Percentiles rank a stretch among this genome's conserved stretches.
phyloP scores from a whole-genome alignment of 2,888 invertebrate genomes.

The Listrodromus nycthemerus region DNA sequence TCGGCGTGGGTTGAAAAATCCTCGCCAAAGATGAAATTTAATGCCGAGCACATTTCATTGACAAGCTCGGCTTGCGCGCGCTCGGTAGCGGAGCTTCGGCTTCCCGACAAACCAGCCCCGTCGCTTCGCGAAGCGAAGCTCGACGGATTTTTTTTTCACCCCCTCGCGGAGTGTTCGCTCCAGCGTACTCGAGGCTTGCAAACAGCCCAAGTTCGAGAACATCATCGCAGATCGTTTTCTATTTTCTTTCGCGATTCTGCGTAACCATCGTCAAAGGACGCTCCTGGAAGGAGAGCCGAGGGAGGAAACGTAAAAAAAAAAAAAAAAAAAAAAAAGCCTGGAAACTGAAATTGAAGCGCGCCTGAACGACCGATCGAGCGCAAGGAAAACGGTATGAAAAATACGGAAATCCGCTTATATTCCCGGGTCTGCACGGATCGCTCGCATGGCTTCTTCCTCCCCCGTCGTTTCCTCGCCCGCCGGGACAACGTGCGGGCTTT shows the following conservation, averaged over 20 bases:
- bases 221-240: not conserved
- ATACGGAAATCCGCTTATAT: constrained; percentile 60
- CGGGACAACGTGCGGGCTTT: not conserved
- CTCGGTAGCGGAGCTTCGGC: not conserved
- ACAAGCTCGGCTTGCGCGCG: not conserved
- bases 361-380: constrained; percentile 12
- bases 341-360: constrained; percentile 23
- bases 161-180: not conserved
- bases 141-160: not conserved
- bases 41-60: no score
- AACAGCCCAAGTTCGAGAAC: not conserved
- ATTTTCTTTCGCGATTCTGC: constrained; percentile 4
- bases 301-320: no score
- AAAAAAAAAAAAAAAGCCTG: not conserved
- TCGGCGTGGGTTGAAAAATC: no score
- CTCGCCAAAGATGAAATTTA: no score
- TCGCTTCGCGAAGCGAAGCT: not conserved
- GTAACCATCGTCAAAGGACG: constrained; percentile 2
- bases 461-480: not conserved
- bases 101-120: not conserved
- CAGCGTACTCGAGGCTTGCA: not conserved
- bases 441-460: constrained; percentile 10
- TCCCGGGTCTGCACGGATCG: constrained; percentile 42
- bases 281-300: not conserved
- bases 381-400: constrained; percentile 48